Evolutionary conservation across 1,140 invertebrate species (phyloP), one percentile per base, ranked within the genome.

Genomic region (Tribolium madens): DNA sequence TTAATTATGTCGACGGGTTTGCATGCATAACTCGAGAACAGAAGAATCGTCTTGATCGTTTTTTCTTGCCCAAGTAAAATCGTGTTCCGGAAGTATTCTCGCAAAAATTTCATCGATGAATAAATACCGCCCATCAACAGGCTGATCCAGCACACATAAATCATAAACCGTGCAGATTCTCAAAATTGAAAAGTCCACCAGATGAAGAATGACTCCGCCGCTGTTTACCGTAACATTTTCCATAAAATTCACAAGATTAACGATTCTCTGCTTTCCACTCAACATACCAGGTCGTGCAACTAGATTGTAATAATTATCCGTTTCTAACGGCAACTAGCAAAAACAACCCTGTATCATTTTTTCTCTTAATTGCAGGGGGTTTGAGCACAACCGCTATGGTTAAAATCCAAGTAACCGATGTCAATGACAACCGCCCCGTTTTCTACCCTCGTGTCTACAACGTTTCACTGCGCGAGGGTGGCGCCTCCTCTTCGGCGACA

Each of bases 341-440:
- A 60, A 60, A 31, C 17, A 4, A 42, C 36, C 36, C 36, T n/a
- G n/a, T n/a, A n/a, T n/a, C n/a, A n/a, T n/a, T n/a, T 26, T 26
- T 26, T 21, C 18, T 26, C n/a, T 26, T 26, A 26, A 26, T 26
- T 90, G 73, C 89, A 97, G 97, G 96, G 83, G 96, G 96, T 18
- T 88, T 98, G 50, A 96, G 95, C 79, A 96, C 96, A 60, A 96
- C 93, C 14, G 94, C 96, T 4, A 96, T 97, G 87, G 93, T 98
- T 2, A 95, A 96, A 84, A 93, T 99, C 64, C 92, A 96, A 86
- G 89, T 98, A 47, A 91, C 92, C 13, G 97, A 98, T 87, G 92
- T 97, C 50, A 98, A 99, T 87, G 97, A 99, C 88, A 98, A 98
- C 87, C 89, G 90, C 2, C 97, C 97, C 0, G 90, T 92, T 15